Evolutionary conservation across 2,113 vertebrate species (phyloP).

Genomic region (Helogale parvula): DNA sequence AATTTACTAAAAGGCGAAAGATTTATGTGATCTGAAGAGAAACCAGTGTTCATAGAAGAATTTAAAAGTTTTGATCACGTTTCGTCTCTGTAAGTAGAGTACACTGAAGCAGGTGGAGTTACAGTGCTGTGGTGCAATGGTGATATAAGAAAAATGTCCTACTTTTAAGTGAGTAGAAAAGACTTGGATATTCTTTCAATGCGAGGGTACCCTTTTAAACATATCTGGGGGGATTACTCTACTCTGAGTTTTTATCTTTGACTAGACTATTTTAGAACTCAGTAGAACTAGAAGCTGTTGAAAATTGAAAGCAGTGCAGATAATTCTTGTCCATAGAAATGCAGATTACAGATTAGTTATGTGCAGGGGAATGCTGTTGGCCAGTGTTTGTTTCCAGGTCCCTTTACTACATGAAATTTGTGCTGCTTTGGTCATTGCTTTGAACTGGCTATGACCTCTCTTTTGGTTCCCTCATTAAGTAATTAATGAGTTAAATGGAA

Average conservation of each 20-base stretch:
- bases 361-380: not conserved
- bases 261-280: not conserved
- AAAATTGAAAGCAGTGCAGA: not conserved
- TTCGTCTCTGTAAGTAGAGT: not conserved
- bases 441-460: not conserved
- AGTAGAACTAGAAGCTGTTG: not conserved
- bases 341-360: not conserved
- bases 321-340: slow-evolving; percentile 30
- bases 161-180: not conserved
- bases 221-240: not conserved
- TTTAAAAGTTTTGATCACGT: not conserved
- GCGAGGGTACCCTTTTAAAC: not conserved
- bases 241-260: not conserved
- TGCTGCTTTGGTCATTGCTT: not conserved
- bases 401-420: not conserved
- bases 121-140: not conserved
- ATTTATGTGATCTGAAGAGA: too few species aligned
- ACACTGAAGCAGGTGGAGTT: not conserved
- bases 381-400: not conserved
- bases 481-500: not conserved
- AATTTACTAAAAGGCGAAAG: too few species aligned
- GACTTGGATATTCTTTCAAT: not conserved
- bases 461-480: not conserved
- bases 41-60: not conserved
- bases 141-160: not conserved